Base-by-base conservation (phyloP, 2,797 vertebrate genomes). In the Epinephelus awoara region DNA sequence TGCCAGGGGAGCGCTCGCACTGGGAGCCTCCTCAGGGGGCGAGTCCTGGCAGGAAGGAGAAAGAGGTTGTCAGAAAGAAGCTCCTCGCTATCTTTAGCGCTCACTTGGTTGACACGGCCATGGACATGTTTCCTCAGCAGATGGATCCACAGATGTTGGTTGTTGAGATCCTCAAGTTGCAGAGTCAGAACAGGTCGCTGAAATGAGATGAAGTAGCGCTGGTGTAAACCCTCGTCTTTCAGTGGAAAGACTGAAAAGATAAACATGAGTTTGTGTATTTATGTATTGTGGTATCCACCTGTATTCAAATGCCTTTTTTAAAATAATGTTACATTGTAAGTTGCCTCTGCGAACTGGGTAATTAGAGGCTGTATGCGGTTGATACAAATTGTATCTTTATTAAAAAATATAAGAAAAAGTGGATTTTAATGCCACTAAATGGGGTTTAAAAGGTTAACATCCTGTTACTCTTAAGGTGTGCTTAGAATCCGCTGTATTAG, bases 1-100 rank as follows among this genome's bases (percentile, higher is more conserved):
- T 40, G 17, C 54, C 61, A 0, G 75, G 47, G 14, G 64, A 91
- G 19, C 9, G 0, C 25, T 34, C 71, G 0, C 75, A 67, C 2
- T 89, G 92, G 89, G 83, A 91, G 7, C 67, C 64, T 27, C 64
- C 62, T 1, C 80, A 19, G n/a, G 44, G 15, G 12, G 67, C 59
- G 0, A 78, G 25, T 47, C 72, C 79, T 12, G 13, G 69, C 2
- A 14, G 51, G 3, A 29, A 80, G 3, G 88, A 93, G 67, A 88
- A 91, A 27, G 90, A 91, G 21, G 90, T 90, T 0, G 88, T 95
- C 3, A 77, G 94, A 10, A 95, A 95, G 76, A 95, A 95, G 74
- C 88, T 96, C 21, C 88, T 92, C 0, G 94, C 93, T 0, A 94
- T 95, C 80, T 96, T 95, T 75, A 94, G 94, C 0, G 76, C 83